phyloP scores from a whole-genome alignment of 2,888 invertebrate genomes.

The Xestia ashworthii region DNA sequence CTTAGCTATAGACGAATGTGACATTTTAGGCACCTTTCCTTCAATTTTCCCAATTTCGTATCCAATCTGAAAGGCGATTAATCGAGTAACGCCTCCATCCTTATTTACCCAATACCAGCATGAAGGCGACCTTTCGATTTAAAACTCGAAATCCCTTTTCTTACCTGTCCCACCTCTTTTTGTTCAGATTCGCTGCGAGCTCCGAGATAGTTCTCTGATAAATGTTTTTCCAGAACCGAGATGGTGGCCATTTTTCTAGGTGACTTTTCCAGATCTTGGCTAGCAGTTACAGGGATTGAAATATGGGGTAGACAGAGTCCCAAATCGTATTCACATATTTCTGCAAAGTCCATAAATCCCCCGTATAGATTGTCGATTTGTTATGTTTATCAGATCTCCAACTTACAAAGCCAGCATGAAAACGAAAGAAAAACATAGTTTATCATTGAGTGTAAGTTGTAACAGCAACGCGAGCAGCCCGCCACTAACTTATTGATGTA shows the following conservation, averaged over 20 bases:
- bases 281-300: conserved; percentile 23
- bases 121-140: conserved; percentile 32
- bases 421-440: conserved; percentile 52
- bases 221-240: conserved; percentile 36
- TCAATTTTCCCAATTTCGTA: conserved; percentile 51
- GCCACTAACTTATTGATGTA: conserved; percentile 49
- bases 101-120: conserved; percentile 19
- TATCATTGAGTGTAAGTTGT: conserved; percentile 50
- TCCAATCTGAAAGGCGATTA: conserved; percentile 42
- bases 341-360: conserved; percentile 8
- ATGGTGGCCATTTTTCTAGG: conserved; percentile 39
- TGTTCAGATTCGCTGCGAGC: conserved; percentile 26
- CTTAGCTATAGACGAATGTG: conserved; percentile 4
- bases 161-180: conserved; percentile 27
- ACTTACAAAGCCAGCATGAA: conserved; percentile 8
- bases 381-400: conserved; percentile 26
- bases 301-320: conserved; percentile 22
- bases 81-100: conserved; percentile 42
- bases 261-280: conserved; percentile 36
- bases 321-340: conserved; percentile 4
- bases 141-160: conserved; percentile 28
- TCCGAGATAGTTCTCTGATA: conserved; percentile 51
- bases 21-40: conserved; percentile 19
- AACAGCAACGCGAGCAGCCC: conserved; percentile 31
- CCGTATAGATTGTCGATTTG: conserved; percentile 16